Base-by-base conservation (phyloP, 2,888 invertebrate species). In the Amblyjoppa proteus region DNA sequence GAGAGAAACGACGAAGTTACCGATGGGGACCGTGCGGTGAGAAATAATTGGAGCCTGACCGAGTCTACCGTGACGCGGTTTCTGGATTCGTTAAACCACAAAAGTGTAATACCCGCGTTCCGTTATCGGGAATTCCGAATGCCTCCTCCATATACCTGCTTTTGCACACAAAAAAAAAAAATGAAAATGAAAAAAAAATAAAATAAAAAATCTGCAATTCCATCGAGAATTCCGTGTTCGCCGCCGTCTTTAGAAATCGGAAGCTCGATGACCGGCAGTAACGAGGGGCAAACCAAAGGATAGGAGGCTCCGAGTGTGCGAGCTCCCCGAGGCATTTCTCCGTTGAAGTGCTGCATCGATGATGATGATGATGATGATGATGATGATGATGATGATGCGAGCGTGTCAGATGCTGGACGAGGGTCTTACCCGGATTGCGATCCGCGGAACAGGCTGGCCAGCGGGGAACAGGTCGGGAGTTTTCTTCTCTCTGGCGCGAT, bases 31-130 rank as follows among this genome's bases (percentile, higher is more conserved):
- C 69, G 61, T 58, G 68, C 81, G 70, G 61, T 76, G 58, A 45
- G 51, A 85, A 86, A 87, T 89, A 91, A 91, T 88, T 88, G 88
- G 90, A 92, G 91, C 91, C 89, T 91, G 90, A 90, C 91, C 87
- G 89, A 88, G 82, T 84, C 75, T 70, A 81, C 69, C 58, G 69
- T 73, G 76, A 74, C 58, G 56, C 64, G 56, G 45, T 80, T 86
- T 25, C 66, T 34, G 79, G 81, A 83, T 83, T 76, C 51, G 25
- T 58, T 16, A 70, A 74, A 34, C 34, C 64, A 71, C 66, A 64
- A 64, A 31, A 64, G 64, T 13, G 6, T 64, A 13, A 34, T 64
- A 34, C 25, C 34, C 64, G 64, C 34, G n/a, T 31, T 34, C 31
- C 28, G 31, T 34, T 64, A 34, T 64, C 34, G 31, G 64, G 1